Conservation (phyloP, 2,888 invertebrate species). For the Scaeva pyrastri region DNA sequence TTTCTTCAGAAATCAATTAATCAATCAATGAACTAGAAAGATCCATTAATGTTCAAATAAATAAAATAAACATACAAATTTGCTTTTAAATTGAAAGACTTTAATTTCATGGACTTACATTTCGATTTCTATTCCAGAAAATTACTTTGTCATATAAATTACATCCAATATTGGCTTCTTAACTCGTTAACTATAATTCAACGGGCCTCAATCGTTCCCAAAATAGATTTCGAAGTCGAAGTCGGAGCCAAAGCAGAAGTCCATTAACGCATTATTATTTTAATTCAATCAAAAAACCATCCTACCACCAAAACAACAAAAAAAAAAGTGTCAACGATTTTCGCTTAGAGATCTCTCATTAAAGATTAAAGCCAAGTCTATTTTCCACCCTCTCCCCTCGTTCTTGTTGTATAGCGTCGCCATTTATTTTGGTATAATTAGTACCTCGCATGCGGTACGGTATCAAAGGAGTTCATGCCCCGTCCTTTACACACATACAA, state of each 20-base stretch:
- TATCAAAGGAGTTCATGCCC: constrained; percentile 2
- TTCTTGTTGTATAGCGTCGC: background rate
- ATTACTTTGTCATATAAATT: background rate
- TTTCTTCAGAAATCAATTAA: too few relatives aligned
- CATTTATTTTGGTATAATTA: constrained; percentile 47
- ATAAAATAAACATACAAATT: too few relatives aligned
- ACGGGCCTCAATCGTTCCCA: background rate
- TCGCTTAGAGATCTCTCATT: constrained; percentile 11
- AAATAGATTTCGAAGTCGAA: too few relatives aligned
- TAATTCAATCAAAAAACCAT: background rate
- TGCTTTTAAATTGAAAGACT: too few relatives aligned
- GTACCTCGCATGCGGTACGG: constrained; percentile 11
- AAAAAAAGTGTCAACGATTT: constrained; percentile 34
- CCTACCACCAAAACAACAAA: background rate
- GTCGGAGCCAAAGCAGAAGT: background rate
- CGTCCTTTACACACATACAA: background rate
- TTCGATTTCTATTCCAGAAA: too few relatives aligned
- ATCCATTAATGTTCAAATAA: too few relatives aligned
- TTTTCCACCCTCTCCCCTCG: background rate
- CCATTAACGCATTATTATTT: constrained; percentile 35
- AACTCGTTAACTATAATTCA: background rate
- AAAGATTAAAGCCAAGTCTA: constrained; percentile 17
- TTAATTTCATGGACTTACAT: too few relatives aligned
- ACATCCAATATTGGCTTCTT: background rate
- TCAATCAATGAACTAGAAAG: too few relatives aligned